Conservation (phyloP, 2,113 vertebrate genomes). For the Oncorhynchus kisutch region DNA sequence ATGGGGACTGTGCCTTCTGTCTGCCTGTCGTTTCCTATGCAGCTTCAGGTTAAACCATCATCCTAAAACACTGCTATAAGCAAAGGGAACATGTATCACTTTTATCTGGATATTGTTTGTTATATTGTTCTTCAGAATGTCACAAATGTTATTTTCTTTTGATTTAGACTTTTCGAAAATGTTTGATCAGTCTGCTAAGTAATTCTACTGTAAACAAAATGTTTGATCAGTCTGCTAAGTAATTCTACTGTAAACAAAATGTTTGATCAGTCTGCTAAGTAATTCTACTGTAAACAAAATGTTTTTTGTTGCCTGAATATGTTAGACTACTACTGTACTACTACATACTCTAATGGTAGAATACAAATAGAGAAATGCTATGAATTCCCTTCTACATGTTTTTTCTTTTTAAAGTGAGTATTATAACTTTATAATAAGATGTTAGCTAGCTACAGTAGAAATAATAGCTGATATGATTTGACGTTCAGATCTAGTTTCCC, state of each 20-base stretch:
- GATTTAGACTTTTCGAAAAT: background rate
- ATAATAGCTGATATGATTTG: background rate
- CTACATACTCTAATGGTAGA: constrained; percentile 6
- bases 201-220: background rate
- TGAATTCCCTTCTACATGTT: background rate
- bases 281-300: too few species aligned
- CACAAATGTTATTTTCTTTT: background rate
- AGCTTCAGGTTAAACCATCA: constrained; percentile 26
- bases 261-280: too few species aligned
- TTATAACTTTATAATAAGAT: background rate
- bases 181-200: background rate
- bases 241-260: too few species aligned
- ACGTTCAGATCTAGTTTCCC: background rate
- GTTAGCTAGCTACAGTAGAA: background rate
- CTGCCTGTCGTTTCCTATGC: constrained; percentile 15
- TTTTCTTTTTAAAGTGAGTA: background rate
- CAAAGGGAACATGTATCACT: constrained; percentile 20
- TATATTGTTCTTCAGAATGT: background rate
- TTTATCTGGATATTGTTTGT: background rate
- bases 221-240: too few species aligned
- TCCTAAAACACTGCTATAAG: constrained; percentile 21
- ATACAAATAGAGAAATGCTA: constrained; percentile 1
- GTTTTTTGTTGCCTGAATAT: constrained; percentile 16
- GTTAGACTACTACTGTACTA: constrained; percentile 20
- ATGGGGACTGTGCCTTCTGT: constrained; percentile 72